Evolutionary conservation across 2,797 vertebrate genomes (phyloP), one percentile per base, ranked within the genome.

Genomic region (Holocentrus rufus): DNA sequence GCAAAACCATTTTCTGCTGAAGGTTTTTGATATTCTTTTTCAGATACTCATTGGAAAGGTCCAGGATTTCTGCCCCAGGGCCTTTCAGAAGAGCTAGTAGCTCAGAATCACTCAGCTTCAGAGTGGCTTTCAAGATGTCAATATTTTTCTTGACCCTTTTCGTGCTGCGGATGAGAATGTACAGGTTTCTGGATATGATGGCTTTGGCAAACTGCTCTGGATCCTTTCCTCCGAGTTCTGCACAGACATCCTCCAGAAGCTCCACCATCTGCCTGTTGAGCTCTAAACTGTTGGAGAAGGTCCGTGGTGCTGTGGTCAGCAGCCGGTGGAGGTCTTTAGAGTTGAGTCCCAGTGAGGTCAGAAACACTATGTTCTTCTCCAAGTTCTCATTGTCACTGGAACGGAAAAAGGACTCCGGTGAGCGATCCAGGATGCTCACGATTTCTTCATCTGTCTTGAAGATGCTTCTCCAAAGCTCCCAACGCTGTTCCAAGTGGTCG

Each of bases 391-490:
- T 95, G 85, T 94, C 91, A 49, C 77, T 89, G 10, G 92, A 95
- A 50, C 94, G 92, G 82, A 96, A 95, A 89, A 96, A 96, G 1
- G 90, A 94, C 77, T 95, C 94, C 0, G 94, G 94, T 0, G 94
- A 96, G 47, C 93, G 92, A 57, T 93, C 62, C 36, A 95, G 58
- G 79, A 95, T 92, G 56, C 17, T 91, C 65, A 95, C 44, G 49
- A 96, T 93, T 83, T 96, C 93, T 7, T 25, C n/a, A 49, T 96
- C 93, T 0, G 75, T 89, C 47, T 66, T 63, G 23, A 94, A 90
- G 81, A 96, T 82, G 31, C 74, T 92, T 76, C 93, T 91, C 96
- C 95, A 97, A n/a, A 97, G 87, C 46, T 81, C 49, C 93, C 94
- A 96, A 14, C 94, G 92, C 73, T 94, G 82, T 63, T 94, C 87